Conservation (phyloP, 1,140 invertebrate genomes). For the Drosophila saltans region DNA sequence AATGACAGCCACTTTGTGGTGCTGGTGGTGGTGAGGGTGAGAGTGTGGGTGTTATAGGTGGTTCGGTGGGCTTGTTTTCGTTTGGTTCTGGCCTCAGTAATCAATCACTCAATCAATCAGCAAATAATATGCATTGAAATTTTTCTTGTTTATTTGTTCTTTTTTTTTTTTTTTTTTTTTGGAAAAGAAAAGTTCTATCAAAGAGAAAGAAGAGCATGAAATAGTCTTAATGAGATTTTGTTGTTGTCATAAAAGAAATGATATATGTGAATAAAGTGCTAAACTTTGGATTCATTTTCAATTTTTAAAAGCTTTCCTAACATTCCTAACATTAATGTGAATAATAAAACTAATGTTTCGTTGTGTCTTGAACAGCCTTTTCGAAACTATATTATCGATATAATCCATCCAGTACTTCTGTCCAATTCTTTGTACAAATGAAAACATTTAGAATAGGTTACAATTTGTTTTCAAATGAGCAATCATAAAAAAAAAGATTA, state of each 20-base stretch:
- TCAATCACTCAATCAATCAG: slow-evolving; percentile 81
- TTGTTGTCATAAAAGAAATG: background rate
- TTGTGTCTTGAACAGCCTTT: background rate
- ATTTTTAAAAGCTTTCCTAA: no score
- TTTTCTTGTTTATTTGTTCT: slow-evolving; percentile 19
- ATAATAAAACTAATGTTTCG: background rate
- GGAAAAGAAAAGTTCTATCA: slow-evolving; percentile 33
- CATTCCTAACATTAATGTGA: no score
- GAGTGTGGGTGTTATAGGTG: background rate
- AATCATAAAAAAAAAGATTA: background rate
- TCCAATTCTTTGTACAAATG: background rate
- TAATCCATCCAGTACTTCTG: no score
- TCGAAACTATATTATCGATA: no score
- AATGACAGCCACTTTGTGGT: slow-evolving; percentile 57
- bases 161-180: slow-evolving; percentile 41
- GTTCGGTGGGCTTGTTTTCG: slow-evolving; percentile 3
- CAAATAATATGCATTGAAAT: slow-evolving; percentile 81
- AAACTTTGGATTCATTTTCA: no score
- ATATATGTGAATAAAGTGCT: no score
- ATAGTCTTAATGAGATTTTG: slow-evolving; percentile 2
- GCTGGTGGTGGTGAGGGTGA: background rate
- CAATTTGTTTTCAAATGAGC: background rate
- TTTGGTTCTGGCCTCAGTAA: slow-evolving; percentile 46
- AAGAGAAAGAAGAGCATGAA: background rate
- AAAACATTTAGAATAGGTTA: background rate